Conservation (phyloP, 2,113 vertebrate species). For the Paedocypris sp. region DNA sequence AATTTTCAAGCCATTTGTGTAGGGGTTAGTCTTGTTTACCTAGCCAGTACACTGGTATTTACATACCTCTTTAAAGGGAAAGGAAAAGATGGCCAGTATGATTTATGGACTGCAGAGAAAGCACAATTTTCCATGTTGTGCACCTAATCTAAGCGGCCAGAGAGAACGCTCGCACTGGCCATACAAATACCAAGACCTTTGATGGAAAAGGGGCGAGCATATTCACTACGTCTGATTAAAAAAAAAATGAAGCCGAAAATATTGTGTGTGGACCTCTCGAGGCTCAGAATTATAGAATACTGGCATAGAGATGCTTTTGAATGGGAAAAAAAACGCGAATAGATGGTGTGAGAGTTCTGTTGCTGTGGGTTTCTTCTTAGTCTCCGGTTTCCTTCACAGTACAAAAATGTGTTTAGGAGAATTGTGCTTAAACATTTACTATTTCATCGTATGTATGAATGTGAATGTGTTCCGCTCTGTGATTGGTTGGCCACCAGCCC, state of each 20-base stretch:
- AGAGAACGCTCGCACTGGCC: conserved; percentile 88
- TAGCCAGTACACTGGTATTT: conserved; percentile 98
- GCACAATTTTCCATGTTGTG: conserved; percentile 97
- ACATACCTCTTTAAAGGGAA: conserved; percentile 98
- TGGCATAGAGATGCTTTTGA: no score
- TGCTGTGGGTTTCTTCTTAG: no score
- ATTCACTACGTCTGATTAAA: conserved; percentile 85
- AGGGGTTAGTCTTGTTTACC: conserved; percentile 99
- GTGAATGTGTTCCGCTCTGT: no score
- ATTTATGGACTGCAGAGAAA: conserved; percentile 97
- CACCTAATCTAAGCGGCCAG: conserved; percentile 91
- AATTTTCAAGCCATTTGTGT: conserved; percentile 98
- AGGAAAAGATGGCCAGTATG: conserved; percentile 88
- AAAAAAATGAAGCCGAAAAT: no score
- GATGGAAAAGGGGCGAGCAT: conserved; percentile 81
- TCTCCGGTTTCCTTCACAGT: no score
- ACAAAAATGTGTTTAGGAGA: no score
- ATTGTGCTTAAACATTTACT: no score
- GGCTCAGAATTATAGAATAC: conserved; percentile 77
- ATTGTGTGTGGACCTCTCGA: conserved; percentile 78
- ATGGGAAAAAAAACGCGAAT: no score
- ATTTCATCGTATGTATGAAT: no score
- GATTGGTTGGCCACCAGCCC: no score
- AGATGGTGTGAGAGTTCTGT: no score
- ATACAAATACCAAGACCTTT: conserved; percentile 90